Conservation (phyloP, 2,888 invertebrate genomes). For the Tupiocoris notatus region DNA sequence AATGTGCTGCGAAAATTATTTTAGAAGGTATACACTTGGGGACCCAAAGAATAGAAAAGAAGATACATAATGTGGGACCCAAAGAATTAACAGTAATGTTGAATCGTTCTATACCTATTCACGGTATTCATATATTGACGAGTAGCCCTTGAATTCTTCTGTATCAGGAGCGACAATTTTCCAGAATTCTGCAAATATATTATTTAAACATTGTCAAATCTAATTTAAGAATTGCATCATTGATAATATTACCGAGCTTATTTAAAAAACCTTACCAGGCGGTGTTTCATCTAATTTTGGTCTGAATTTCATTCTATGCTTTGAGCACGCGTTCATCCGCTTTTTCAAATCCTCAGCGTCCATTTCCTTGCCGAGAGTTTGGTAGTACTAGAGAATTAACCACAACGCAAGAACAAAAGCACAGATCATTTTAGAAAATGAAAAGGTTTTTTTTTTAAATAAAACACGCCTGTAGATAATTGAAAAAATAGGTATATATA, state of each 20-base stretch:
- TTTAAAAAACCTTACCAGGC: conserved; percentile 53
- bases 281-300: conserved; percentile 53
- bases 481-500: not conserved
- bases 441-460: not conserved
- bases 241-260: too few relatives aligned
- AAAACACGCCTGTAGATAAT: not conserved
- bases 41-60: too few relatives aligned
- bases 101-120: not conserved
- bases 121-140: conserved; percentile 1
- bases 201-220: too few relatives aligned
- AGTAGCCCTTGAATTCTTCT: conserved; percentile 45
- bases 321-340: conserved; percentile 56
- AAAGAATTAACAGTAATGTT: too few relatives aligned
- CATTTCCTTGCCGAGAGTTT: conserved; percentile 52
- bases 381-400: conserved; percentile 53
- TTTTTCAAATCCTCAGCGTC: conserved; percentile 54
- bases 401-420: not conserved
- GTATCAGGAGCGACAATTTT: conserved; percentile 53
- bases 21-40: too few relatives aligned
- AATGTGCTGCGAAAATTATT: too few relatives aligned
- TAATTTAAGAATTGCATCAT: too few relatives aligned
- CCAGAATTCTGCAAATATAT: conserved; percentile 55
- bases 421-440: not conserved
- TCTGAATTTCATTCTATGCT: conserved; percentile 56
- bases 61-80: too few relatives aligned